Evolutionary conservation across 2,888 invertebrate genomes (phyloP), one percentile per base, ranked within the genome.

Genomic region (Parelbella ahira): DNA sequence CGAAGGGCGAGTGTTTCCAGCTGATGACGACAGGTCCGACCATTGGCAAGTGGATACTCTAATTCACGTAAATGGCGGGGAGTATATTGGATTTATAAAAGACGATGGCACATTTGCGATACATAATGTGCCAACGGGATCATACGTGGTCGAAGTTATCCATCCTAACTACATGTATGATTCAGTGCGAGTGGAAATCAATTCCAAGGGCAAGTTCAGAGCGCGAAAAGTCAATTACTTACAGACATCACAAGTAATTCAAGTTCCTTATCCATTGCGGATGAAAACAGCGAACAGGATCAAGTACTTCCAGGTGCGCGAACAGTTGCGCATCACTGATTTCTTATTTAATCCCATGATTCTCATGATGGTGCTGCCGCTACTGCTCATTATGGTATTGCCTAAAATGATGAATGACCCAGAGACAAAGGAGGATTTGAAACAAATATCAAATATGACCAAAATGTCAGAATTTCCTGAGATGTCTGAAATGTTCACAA

Each of bases 381-480:
- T 98, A 15, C 68, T 98, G 2, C 86, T 98, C 3, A 94, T 99
- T 57, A 94, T 98, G 92, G 89, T 98, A 48, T 79, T 98, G 60
- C 98, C 98, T 0, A 98, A 97, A 77, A 93, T 98, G 91, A 95
- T 99, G 93, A 98, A 97, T 67, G 99, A 99, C 80, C 98, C 98
- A 2, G 98, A 99, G 74, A 95, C 98, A 1, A 96, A 97, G 68
- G 97, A 97, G 80, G 97, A 97, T 81, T 92, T 97, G 88, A 96
- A 98, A 78, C 97, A 97, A 68, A 90, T 95, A 32, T 93, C 94
- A 65, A 94, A 92, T 69, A 88, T 95, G 61, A 92, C 93, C 0
- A 91, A 92, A 69, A 93, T 94, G 83, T 32, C 41, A 1, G 96
- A 96, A 53, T 93, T 98, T 91, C 96, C 97, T 1, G 99, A 99